Conservation (phyloP, 2,888 invertebrate species). For the Heliconius aoede region DNA sequence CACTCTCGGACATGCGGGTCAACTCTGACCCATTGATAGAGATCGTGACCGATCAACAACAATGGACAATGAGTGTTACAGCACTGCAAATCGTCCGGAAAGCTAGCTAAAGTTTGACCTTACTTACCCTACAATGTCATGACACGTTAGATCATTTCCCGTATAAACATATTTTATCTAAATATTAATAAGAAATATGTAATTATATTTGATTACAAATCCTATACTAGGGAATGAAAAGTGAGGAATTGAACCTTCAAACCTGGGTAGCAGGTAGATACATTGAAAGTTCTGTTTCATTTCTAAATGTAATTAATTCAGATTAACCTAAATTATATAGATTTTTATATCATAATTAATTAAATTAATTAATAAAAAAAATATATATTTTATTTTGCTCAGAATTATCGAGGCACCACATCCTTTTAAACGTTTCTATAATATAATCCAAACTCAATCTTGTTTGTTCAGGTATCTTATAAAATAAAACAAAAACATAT, state of each 20-base stretch:
- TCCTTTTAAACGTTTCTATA: neutral
- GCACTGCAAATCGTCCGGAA: conserved; percentile 62
- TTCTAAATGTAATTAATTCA: too few species aligned
- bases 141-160: conserved; percentile 36
- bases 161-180: neutral
- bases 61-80: conserved; percentile 59
- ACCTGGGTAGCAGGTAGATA: too few species aligned
- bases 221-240: neutral
- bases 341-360: too few species aligned
- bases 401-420: neutral
- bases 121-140: conserved; percentile 61
- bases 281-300: too few species aligned
- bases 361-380: too few species aligned
- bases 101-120: conserved; percentile 64
- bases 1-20: conserved; percentile 55
- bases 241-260: neutral
- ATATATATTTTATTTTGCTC: neutral
- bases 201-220: neutral
- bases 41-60: conserved; percentile 71
- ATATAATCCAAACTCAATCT: neutral
- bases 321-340: too few species aligned
- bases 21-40: conserved; percentile 68
- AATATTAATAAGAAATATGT: neutral
- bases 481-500: neutral
- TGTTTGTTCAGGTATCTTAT: neutral